Percentiles rank a stretch among this genome's conserved stretches.
These are phyloP conservation scores for Notoglanidium macrostoma DNA, from an alignment of 2,797 vertebrate species.

Conservation along the genomic window DNA sequence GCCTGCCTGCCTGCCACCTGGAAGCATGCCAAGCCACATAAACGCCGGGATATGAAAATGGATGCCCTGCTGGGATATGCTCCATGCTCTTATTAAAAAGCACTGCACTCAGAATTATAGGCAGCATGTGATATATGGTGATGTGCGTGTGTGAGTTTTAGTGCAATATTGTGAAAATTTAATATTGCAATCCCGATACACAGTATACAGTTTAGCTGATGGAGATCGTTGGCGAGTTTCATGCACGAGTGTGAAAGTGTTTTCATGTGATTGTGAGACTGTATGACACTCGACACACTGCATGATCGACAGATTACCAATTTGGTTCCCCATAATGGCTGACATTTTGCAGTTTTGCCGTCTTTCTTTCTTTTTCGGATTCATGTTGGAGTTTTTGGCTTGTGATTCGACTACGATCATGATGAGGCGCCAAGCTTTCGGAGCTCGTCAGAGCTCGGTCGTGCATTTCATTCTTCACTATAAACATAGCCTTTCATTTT, in stretches of 20 bases:
- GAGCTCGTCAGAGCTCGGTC: not conserved
- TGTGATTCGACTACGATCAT: not conserved
- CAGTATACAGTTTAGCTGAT: not conserved
- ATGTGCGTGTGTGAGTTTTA: not conserved
- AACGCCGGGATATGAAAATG: conserved; percentile 32
- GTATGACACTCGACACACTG: not conserved
- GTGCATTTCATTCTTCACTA: conserved; percentile 18
- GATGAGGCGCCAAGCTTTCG: not conserved
- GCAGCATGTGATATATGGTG: conserved; percentile 28
- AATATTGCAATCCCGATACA: not conserved
- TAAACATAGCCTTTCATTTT: not conserved
- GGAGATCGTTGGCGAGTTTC: not conserved
- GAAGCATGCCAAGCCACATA: conserved; percentile 52
- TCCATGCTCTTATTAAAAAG: conserved; percentile 8
- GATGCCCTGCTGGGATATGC: conserved; percentile 25
- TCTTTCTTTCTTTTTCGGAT: conserved; percentile 38
- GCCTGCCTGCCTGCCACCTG: conserved; percentile 36
- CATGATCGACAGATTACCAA: conserved; percentile 11
- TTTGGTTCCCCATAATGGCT: conserved; percentile 41
- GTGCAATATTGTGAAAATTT: no score
- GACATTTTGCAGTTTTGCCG: conserved; percentile 42
- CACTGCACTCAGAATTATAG: conserved; percentile 12
- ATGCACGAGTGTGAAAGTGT: not conserved
- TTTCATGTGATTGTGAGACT: not conserved
- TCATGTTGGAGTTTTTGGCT: conserved; percentile 21